phyloP scores from a whole-genome alignment of 2,113 vertebrate species.

The Eptesicus fuscus region DNA sequence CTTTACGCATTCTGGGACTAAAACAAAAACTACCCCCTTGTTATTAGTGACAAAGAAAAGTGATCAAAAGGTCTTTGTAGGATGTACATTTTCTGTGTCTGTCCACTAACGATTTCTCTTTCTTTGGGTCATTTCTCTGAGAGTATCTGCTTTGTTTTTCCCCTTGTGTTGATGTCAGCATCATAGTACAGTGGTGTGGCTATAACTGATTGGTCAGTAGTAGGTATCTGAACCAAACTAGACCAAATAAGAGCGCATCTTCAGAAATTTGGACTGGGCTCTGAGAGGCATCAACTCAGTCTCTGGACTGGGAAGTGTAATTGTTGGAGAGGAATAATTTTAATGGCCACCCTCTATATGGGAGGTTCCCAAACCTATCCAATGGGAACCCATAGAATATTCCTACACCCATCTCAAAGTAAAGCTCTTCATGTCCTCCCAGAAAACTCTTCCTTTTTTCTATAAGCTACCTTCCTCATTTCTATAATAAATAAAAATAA shows the following conservation, averaged over 20 bases:
- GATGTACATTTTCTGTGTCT: neutral
- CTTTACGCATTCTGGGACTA: neutral
- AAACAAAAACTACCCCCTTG: neutral
- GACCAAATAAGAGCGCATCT: neutral
- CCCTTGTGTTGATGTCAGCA: neutral
- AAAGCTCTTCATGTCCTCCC: neutral
- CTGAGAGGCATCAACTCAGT: neutral
- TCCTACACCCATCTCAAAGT: neutral
- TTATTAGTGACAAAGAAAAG: neutral
- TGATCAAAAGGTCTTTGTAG: neutral
- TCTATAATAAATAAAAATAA: neutral
- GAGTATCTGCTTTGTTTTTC: neutral
- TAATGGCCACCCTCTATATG: neutral
- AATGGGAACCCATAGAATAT: neutral
- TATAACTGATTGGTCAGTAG: neutral
- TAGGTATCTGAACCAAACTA: neutral
- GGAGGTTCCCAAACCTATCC: neutral
- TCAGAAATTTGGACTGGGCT: neutral
- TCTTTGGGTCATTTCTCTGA: neutral
- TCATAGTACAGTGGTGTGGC: neutral
- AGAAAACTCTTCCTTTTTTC: neutral
- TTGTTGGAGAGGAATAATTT: neutral
- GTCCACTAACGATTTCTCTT: neutral
- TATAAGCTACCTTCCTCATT: neutral
- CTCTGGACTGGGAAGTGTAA: neutral